Percentiles rank a stretch among this genome's conserved stretches.
Conservation (phyloP, 2,797 vertebrate genomes). For the Pseudotriccus pelzelni region DNA sequence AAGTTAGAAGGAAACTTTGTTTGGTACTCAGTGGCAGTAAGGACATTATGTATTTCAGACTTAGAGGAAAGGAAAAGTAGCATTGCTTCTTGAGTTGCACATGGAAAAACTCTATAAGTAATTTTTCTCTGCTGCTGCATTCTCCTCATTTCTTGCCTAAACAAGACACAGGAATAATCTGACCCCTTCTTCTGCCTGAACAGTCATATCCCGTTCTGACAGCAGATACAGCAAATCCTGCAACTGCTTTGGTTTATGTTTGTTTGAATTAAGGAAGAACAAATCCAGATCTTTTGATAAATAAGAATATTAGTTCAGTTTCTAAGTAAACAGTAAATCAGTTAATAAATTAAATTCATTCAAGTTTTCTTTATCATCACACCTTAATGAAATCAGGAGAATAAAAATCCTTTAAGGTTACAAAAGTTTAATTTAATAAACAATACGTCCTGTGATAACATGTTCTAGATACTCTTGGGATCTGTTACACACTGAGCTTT, state of each 20-base stretch:
- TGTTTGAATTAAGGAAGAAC: background rate
- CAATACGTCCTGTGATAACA: background rate
- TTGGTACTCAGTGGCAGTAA: background rate
- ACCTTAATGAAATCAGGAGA: background rate
- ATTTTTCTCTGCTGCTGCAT: fast-evolving
- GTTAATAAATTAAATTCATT: background rate
- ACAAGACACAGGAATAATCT: background rate
- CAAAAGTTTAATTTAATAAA: background rate
- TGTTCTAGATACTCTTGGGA: background rate
- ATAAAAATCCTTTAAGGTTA: background rate
- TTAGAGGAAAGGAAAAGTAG: background rate
- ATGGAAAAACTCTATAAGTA: background rate
- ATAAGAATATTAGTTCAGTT: background rate
- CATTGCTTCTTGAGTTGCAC: background rate
- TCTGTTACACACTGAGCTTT: background rate
- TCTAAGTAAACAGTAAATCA: background rate
- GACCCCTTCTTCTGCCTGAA: background rate
- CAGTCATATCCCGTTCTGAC: background rate
- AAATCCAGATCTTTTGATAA: background rate
- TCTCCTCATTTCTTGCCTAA: background rate
- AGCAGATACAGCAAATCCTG: background rate
- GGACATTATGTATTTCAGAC: background rate
- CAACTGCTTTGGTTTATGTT: background rate
- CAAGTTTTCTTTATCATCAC: background rate
- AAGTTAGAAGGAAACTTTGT: background rate